Conservation (phyloP, 64 coral and sea anemone species). For the Porites lutea region DNA sequence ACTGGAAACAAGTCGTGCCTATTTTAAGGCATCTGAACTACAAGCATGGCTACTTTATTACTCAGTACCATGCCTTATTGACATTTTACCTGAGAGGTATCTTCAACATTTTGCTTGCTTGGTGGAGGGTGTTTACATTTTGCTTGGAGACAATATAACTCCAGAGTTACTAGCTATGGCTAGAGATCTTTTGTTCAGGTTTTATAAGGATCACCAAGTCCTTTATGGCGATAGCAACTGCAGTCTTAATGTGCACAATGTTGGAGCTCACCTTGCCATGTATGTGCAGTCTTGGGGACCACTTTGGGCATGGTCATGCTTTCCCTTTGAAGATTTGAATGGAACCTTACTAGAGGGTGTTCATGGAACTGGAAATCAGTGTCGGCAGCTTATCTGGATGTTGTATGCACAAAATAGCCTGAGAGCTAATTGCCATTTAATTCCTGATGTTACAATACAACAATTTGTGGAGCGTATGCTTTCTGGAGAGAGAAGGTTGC, state of each 20-base stretch:
- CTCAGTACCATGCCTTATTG: constrained; percentile 44
- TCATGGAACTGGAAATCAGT: constrained; percentile 26
- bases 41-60: constrained; percentile 65
- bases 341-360: constrained; percentile 32
- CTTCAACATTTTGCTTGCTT: constrained; percentile 51
- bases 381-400: constrained; percentile 37
- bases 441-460: constrained; percentile 9
- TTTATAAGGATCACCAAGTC: constrained; percentile 46
- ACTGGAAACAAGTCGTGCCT: constrained; percentile 15
- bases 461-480: constrained; percentile 25
- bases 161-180: constrained; percentile 11
- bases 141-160: constrained; percentile 49
- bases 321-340: constrained; percentile 54
- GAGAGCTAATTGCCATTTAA: constrained; percentile 9
- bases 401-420: constrained; percentile 38
- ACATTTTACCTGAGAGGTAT: constrained; percentile 31
- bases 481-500: constrained; percentile 19
- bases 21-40: constrained; percentile 62
- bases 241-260: constrained; percentile 48
- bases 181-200: constrained; percentile 6
- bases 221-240: constrained; percentile 40
- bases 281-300: constrained; percentile 34
- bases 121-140: constrained; percentile 26
- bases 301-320: constrained; percentile 59
- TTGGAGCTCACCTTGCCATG: constrained; percentile 21